Percentiles rank a stretch among this genome's conserved stretches.
These are phyloP conservation scores for Orthonevra nobilis DNA, from an alignment of 2,888 invertebrate genomes.

Conservation along the genomic window DNA sequence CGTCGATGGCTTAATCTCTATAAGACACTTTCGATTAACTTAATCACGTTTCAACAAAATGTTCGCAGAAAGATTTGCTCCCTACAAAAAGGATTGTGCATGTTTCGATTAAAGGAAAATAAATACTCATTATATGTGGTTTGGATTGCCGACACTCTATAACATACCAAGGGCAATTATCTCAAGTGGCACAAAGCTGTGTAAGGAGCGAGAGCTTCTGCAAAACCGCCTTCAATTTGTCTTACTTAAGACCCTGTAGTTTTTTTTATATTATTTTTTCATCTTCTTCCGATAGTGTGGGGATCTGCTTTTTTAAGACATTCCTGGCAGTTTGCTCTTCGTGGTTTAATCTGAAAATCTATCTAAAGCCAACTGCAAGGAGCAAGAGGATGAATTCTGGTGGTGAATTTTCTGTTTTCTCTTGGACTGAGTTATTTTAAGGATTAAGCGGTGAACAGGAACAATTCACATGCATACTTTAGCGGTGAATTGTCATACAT, in stretches of 20 bases:
- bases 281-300: background rate
- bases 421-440: conserved; percentile 17
- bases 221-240: conserved; percentile 27
- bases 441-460: background rate
- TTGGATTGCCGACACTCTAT: conserved; percentile 29
- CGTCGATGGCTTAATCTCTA: too few relatives aligned
- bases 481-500: conserved; percentile 8
- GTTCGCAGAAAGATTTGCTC: too few relatives aligned
- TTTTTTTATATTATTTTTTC: background rate
- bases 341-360: conserved; percentile 1
- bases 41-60: too few relatives aligned
- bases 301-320: background rate
- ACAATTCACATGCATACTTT: too few relatives aligned
- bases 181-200: conserved; percentile 5
- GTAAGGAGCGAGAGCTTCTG: background rate
- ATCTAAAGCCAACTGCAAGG: background rate
- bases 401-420: conserved; percentile 1
- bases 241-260: conserved; percentile 13
- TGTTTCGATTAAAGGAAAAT: conserved; percentile 15
- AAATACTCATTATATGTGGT: conserved; percentile 28
- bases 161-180: conserved; percentile 27
- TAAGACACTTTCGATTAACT: too few relatives aligned
- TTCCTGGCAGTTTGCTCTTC: background rate
- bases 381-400: conserved; percentile 1
- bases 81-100: background rate